Percentiles rank a stretch among this genome's conserved stretches.
These are phyloP conservation scores for Caenorhabditis tropicalis DNA, from an alignment of 1,140 invertebrate species.

Conservation along the genomic window DNA sequence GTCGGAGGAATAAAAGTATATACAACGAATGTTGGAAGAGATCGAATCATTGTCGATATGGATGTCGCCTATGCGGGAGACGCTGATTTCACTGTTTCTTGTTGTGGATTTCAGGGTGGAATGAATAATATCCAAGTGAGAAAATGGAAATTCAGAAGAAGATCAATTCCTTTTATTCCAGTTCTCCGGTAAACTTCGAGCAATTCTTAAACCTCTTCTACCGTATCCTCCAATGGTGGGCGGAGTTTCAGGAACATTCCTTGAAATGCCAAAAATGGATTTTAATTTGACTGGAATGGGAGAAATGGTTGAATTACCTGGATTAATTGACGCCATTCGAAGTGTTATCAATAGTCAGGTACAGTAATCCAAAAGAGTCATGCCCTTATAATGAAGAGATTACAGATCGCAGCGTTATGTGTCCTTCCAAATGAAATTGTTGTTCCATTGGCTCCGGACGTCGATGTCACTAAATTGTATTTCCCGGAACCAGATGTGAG, in stretches of 20 bases:
- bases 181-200: slow-evolving; percentile 70
- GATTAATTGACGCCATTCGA: slow-evolving; percentile 69
- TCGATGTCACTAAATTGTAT: slow-evolving; percentile 69
- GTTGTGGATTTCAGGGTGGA: slow-evolving; percentile 69
- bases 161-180: slow-evolving; percentile 43
- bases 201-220: slow-evolving; percentile 66
- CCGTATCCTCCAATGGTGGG: slow-evolving; percentile 71
- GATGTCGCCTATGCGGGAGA: slow-evolving; percentile 71
- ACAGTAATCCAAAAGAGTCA: neutral
- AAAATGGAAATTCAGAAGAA: no score
- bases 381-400: neutral
- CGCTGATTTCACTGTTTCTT: slow-evolving; percentile 70
- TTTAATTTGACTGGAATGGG: slow-evolving; percentile 72
- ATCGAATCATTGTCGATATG: slow-evolving; percentile 71
- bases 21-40: slow-evolving; percentile 53
- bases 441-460: slow-evolving; percentile 67
- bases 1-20: slow-evolving; percentile 70
- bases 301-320: slow-evolving; percentile 70
- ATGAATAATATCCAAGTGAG: slow-evolving; percentile 65
- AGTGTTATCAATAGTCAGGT: slow-evolving; percentile 63
- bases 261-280: slow-evolving; percentile 69
- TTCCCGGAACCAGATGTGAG: slow-evolving; percentile 71
- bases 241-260: slow-evolving; percentile 67
- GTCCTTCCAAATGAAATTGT: slow-evolving; percentile 71
- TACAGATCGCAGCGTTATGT: slow-evolving; percentile 65